These are phyloP conservation scores for Cheilinus undulatus DNA, from an alignment of 2,113 vertebrate species.

Conservation along the genomic window DNA sequence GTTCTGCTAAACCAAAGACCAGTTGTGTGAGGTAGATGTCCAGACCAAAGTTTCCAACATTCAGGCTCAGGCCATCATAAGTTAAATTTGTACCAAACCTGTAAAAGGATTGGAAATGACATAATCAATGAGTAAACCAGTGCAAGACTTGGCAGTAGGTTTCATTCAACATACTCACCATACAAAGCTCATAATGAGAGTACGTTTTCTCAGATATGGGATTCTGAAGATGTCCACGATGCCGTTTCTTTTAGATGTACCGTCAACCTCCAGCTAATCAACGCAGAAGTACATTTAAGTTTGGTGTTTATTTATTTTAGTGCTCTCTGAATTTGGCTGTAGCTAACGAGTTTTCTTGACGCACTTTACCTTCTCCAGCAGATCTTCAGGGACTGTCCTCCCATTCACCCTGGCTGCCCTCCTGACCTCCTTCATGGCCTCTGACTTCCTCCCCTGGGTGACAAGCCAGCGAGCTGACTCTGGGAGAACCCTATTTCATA, in stretches of 20 bases:
- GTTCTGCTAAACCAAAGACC: constrained; percentile 87
- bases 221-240: constrained; percentile 86
- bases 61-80: constrained; percentile 90
- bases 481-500: constrained; percentile 84
- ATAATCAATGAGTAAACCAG: too few relatives aligned
- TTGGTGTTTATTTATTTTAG: neutral
- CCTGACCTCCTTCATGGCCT: constrained; percentile 84
- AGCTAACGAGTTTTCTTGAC: too few relatives aligned
- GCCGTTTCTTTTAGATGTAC: constrained; percentile 57
- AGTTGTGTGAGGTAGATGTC: constrained; percentile 92
- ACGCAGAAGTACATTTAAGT: neutral
- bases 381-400: constrained; percentile 69
- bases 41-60: constrained; percentile 91
- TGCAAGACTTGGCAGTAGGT: neutral
- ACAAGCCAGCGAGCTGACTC: constrained; percentile 92
- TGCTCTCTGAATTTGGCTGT: neutral
- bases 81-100: constrained; percentile 91
- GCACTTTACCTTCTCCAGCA: constrained; percentile 84
- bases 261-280: constrained; percentile 78
- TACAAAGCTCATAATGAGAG: constrained; percentile 79
- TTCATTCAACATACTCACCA: constrained; percentile 83
- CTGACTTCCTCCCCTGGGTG: constrained; percentile 82
- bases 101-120: neutral
- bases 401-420: constrained; percentile 86
- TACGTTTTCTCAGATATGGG: constrained; percentile 81